These are phyloP conservation scores for Oceanodroma leucorhoa DNA, from an alignment of 2,797 vertebrate species.

Conservation along the genomic window DNA sequence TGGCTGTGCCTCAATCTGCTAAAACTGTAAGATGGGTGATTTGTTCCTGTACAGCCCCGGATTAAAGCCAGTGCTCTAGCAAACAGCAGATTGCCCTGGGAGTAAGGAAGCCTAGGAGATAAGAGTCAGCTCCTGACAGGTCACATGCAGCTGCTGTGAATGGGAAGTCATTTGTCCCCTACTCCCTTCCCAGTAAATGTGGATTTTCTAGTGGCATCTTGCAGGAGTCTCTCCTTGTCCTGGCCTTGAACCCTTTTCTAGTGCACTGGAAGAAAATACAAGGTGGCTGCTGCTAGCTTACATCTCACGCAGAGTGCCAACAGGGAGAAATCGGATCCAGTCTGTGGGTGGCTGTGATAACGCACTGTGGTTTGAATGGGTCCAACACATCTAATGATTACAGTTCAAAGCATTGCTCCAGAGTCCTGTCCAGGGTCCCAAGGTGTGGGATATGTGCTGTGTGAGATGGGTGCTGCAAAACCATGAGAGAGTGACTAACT, in stretches of 20 bases:
- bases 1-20: neutral
- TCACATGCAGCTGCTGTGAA: neutral
- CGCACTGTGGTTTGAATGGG: neutral
- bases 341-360: neutral
- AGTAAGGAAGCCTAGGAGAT: neutral
- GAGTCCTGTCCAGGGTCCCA: neutral
- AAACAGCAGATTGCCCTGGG: neutral
- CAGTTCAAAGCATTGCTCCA: neutral
- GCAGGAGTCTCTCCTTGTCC: neutral
- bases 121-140: neutral
- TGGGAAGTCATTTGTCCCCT: neutral
- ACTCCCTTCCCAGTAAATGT: neutral
- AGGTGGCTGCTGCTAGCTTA: neutral
- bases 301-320: neutral
- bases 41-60: neutral
- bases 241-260: neutral
- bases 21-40: neutral
- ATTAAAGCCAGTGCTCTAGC: neutral
- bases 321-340: neutral
- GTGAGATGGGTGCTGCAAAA: neutral
- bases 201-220: neutral
- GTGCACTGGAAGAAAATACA: neutral
- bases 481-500: neutral
- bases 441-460: fast-evolving
- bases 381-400: neutral